Percentiles rank a stretch among this genome's conserved stretches.
Evolutionary conservation across 2,797 vertebrate genomes (phyloP).

Genomic region (Eleutherodactylus coqui): DNA sequence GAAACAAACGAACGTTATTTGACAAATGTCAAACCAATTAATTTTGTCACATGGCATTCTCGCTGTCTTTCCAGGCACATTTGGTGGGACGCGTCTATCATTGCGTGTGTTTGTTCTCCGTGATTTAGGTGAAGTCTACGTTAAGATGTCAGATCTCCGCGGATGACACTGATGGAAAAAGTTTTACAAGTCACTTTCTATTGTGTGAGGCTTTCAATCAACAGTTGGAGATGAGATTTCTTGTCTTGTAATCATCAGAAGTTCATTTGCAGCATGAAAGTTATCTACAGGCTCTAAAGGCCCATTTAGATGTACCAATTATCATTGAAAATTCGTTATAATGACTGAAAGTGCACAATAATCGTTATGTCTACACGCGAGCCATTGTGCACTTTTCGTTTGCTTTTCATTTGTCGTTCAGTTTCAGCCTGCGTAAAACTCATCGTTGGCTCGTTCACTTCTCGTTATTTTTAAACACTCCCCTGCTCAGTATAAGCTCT

Average conservation of each 20-base stretch:
- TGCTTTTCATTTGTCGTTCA: no score
- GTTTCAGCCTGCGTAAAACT: no score
- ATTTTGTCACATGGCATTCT: not conserved
- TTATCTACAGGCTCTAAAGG: not conserved
- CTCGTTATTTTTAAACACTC: no score
- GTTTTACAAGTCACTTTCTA: not conserved
- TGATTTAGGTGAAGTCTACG: not conserved
- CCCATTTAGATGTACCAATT: no score
- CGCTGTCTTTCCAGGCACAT: not conserved
- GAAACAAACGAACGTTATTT: slow-evolving; percentile 22
- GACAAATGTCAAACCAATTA: slow-evolving; percentile 55
- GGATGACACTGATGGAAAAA: not conserved
- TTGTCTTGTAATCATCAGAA: not conserved
- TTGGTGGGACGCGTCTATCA: not conserved
- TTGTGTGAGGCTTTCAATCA: not conserved
- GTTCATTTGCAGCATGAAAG: not conserved
- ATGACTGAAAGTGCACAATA: no score
- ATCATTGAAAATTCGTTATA: no score
- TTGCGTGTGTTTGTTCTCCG: not conserved
- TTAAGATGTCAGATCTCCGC: slow-evolving; percentile 16
- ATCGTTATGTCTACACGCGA: no score
- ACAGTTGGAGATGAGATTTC: not conserved
- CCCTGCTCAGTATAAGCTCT: no score
- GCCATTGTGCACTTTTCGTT: no score
- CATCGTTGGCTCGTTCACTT: no score